Base-by-base conservation (phyloP, 1,140 invertebrate species). In the Anadara kagoshimensis region DNA sequence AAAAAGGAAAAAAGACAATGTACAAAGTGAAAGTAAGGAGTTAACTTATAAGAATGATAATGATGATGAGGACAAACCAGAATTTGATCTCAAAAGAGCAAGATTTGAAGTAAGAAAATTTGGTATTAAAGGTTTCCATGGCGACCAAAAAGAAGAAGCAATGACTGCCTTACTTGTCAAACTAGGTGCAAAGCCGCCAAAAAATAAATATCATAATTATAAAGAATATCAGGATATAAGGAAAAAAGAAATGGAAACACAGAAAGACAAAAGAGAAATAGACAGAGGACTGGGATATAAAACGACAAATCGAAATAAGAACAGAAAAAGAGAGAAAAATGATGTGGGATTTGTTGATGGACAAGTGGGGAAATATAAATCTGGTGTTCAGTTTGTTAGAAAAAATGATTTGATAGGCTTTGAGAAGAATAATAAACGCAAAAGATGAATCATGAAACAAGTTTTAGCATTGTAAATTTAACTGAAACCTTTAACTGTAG, bases 181-280 rank as follows among this genome's bases (percentile, higher is more conserved):
- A 49, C 61, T 81, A 18, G 80, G 80, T 47, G 80, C 80, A 4
- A 81, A 79, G 77, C 79, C 76, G 22, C 76, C 74, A n/a, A 81
- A 81, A 43, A 81, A 78, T 41, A 78, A 78, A 26, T 76, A 57
- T 58, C 58, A 75, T 22, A 78, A 81, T 57, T 81, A 81, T 58
- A 78, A 78, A 43, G 75, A 81, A 41, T 81, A 61, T 49, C 69
- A 66, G 16, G 68, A 76, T 12, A 71, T 69, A 16, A 75, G 58
- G 26, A 78, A 78, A 70, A 53, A 45, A 22, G 47, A 81, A 18
- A 76, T 64, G 36, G 20, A 41, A 43, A 29, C 62, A 16, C 61
- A 75, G 47, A 75, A 67, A 66, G 63, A 78, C 47, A 78, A 76
- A 61, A 68, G 53, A 56, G 74, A 73, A 61, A 43, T 73, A 56